Evolutionary conservation across 2,113 vertebrate genomes (phyloP), one percentile per base, ranked within the genome.

Genomic region (Sisor rabdophorus): DNA sequence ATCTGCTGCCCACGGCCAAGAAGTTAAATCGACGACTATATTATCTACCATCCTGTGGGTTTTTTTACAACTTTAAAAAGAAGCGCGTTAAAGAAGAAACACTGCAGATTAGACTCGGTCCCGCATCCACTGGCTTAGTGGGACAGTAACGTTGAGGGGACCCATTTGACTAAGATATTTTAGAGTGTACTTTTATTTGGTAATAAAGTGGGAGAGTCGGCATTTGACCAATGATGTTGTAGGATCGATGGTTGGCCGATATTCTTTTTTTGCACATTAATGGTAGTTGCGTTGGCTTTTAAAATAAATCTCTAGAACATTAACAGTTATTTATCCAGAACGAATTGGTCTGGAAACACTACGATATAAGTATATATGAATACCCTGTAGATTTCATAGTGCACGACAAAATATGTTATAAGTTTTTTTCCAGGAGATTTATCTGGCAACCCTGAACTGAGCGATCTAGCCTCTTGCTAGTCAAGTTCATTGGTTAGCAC

Each of bases 101-200:
- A 36, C 0, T 75, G 72, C 80, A 82, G 83, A 82, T 79, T 78
- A 76, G 78, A 82, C 76, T 82, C 60, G 80, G 79, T 79, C 77
- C 77, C 77, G 79, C 73, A 76, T 71, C 78, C 67, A 67, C 64
- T 75, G 76, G 71, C 54, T 76, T 78, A 84, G 40, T 9, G 40
- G 9, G 40, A 8, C 40, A 44, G 32, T 36, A n/a, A n/a, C n/a
- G n/a, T n/a, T n/a, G n/a, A n/a, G n/a, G n/a, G n/a, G n/a, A n/a
- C n/a, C n/a, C n/a, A n/a, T n/a, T n/a, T n/a, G n/a, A n/a, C n/a
- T n/a, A n/a, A n/a, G n/a, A n/a, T 3, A 36, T 36, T 36, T 36
- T 36, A 4, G 32, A 44, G 5, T 44, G 40, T 44, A 6, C 32
- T 30, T 11, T 56, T 44, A 58, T 44, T 40, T 13, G 24, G 30